A percentile compares a stretch with the other conserved stretches of the same genome.
These are phyloP conservation scores for Trididemnum clinides DNA, from an alignment of 23 tunicate genomes.

Conservation along the genomic window DNA sequence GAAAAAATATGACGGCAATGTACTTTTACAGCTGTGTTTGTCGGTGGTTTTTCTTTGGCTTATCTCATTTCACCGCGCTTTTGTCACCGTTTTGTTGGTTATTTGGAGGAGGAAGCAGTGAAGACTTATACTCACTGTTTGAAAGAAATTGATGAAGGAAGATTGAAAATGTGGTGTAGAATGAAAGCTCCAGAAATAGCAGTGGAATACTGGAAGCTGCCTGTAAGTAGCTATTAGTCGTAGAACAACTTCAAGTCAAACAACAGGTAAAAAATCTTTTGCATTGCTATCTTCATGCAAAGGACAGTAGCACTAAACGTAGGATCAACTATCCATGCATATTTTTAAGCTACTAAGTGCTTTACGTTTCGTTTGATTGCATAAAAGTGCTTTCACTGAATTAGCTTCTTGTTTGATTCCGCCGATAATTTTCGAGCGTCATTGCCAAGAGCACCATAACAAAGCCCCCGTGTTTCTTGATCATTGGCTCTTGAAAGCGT, in stretches of 20 bases:
- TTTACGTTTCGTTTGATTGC: no score
- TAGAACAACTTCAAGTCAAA: background rate
- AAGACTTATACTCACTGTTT: slow-evolving; percentile 81
- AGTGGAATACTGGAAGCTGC: slow-evolving; percentile 82
- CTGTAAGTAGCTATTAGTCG: background rate
- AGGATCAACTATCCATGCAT: no score
- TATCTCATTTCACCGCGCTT: slow-evolving; percentile 79
- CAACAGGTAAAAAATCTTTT: no score
- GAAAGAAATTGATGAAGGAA: slow-evolving; percentile 74
- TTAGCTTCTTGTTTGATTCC: no score
- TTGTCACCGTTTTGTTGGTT: slow-evolving; percentile 94
- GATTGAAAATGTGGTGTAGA: slow-evolving; percentile 86
- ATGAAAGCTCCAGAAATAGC: slow-evolving; percentile 97
- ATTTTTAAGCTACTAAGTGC: no score
- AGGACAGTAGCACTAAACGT: no score
- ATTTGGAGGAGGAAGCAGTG: slow-evolving; percentile 90
- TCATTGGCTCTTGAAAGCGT: no score
- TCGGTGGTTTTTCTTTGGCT: slow-evolving; percentile 74
- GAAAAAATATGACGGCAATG: background rate
- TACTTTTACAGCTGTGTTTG: slow-evolving; percentile 60
- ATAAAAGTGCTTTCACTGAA: no score
- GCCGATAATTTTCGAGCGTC: no score
- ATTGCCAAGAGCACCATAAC: no score
- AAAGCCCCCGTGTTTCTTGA: no score
- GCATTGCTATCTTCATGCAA: no score